These are phyloP conservation scores for Brachynemurus nebulosus DNA, from an alignment of 2,888 invertebrate species.

Conservation along the genomic window DNA sequence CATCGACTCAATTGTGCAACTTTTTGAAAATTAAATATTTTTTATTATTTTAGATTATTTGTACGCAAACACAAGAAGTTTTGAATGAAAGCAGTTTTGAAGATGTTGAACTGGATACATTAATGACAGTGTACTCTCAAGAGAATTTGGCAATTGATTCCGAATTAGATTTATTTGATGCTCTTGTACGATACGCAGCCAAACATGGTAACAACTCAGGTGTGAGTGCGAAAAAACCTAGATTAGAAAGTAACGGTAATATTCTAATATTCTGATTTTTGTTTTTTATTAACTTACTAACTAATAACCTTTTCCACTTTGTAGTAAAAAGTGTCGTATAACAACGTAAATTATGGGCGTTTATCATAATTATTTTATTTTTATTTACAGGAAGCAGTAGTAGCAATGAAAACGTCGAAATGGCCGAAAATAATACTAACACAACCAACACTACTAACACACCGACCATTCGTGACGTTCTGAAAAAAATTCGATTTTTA, in stretches of 20 bases:
- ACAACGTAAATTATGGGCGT: too few species aligned
- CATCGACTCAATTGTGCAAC: too few species aligned
- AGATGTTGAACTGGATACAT: constrained; percentile 60
- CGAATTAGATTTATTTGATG: constrained; percentile 64
- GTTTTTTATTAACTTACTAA: too few species aligned
- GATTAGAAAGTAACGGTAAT: constrained; percentile 32
- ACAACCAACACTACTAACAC: neutral
- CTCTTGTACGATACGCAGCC: constrained; percentile 50
- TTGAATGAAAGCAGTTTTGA: constrained; percentile 61
- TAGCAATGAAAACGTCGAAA: too few species aligned
- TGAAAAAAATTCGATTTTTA: constrained; percentile 66
- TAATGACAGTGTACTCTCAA: constrained; percentile 60
- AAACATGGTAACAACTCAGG: constrained; percentile 40
- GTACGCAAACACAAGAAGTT: constrained; percentile 61
- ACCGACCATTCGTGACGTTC: constrained; percentile 44
- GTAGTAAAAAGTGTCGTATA: too few species aligned
- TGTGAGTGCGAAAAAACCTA: constrained; percentile 34
- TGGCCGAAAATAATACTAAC: too few species aligned
- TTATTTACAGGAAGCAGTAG: too few species aligned
- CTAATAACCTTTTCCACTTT: too few species aligned
- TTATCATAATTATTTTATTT: too few species aligned
- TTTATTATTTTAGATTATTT: constrained; percentile 46
- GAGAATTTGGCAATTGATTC: constrained; percentile 58
- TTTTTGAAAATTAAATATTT: constrained; percentile 11
- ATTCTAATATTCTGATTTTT: neutral